phyloP scores from a whole-genome alignment of 2,797 vertebrate genomes.

The Sebastes dallii region DNA sequence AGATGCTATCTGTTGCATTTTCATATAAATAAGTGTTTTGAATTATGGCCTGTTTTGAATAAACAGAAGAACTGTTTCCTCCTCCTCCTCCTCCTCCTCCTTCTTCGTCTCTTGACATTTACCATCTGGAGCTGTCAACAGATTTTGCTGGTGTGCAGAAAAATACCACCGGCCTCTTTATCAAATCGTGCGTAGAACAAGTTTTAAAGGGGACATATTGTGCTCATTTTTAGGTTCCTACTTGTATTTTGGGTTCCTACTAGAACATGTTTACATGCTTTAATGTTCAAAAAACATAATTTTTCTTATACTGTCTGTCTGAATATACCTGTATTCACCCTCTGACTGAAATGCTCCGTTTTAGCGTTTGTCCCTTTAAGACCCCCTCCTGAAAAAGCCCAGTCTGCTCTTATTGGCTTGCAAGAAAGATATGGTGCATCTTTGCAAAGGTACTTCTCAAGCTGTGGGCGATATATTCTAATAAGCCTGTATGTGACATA shows the following conservation, averaged over 20 bases:
- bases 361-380: too few species aligned
- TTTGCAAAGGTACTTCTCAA: too few species aligned
- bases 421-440: too few species aligned
- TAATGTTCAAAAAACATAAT: background rate
- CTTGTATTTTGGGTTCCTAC: background rate
- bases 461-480: too few species aligned
- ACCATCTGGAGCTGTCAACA: conserved; percentile 16
- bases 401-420: too few species aligned
- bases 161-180: conserved; percentile 1
- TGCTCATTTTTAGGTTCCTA: background rate
- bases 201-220: background rate
- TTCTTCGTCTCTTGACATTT: conserved; percentile 28
- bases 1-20: conserved; percentile 55
- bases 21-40: conserved; percentile 52
- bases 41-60: conserved; percentile 25
- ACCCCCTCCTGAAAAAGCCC: too few species aligned
- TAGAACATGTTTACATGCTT: background rate
- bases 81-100: background rate
- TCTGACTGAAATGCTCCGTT: too few species aligned
- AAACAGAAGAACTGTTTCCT: background rate
- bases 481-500: too few species aligned
- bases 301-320: background rate
- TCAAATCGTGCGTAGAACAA: background rate
- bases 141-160: background rate
- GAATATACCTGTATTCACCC: too few species aligned